phyloP scores from a whole-genome alignment of 2,888 invertebrate genomes.

The Eupithecia abbreviata region DNA sequence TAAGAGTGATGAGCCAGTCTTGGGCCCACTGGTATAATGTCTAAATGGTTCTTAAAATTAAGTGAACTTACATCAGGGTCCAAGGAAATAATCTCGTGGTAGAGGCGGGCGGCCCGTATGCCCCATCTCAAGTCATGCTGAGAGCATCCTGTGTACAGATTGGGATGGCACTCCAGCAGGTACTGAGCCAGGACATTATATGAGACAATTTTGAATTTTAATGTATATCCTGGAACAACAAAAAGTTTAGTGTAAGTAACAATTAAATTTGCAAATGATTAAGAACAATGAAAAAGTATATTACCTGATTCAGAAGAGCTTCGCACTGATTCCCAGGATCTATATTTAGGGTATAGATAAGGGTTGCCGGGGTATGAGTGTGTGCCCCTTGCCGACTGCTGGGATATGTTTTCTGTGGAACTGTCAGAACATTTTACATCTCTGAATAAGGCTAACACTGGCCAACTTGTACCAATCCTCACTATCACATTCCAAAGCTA shows the following conservation, averaged over 20 bases:
- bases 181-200: constrained; percentile 96
- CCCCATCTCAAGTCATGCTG: constrained; percentile 87
- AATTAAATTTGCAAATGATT: not conserved
- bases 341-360: constrained; percentile 60
- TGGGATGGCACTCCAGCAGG: constrained; percentile 88
- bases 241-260: not conserved
- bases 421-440: constrained; percentile 38
- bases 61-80: constrained; percentile 76
- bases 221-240: constrained; percentile 61
- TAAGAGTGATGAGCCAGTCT: not conserved
- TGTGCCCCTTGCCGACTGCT: not conserved
- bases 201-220: constrained; percentile 88
- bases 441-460: not conserved
- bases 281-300: not conserved
- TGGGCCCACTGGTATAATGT: not conserved
- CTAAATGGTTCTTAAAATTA: not conserved
- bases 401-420: constrained; percentile 46
- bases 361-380: not conserved
- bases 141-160: constrained; percentile 88
- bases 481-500: not conserved
- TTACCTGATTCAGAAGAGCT: not conserved
- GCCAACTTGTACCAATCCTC: not conserved
- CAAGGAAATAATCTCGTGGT: constrained; percentile 74
- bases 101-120: constrained; percentile 81
- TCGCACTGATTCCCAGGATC: constrained; percentile 65